These are phyloP conservation scores for Aspidiotus destructor DNA, from an alignment of 2,888 invertebrate species.

Conservation along the genomic window DNA sequence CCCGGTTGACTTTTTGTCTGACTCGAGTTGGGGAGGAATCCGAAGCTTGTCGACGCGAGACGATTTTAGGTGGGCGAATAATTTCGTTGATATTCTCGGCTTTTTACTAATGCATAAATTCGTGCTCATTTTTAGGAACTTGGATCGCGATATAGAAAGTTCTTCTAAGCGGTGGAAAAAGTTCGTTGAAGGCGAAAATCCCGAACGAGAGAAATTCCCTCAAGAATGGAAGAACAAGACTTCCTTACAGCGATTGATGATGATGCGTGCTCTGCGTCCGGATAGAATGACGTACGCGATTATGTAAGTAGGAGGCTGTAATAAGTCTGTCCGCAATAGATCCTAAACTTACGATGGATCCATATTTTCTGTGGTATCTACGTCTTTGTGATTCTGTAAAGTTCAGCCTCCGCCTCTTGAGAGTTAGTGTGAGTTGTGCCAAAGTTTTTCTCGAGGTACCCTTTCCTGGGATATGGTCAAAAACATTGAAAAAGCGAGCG, in stretches of 20 bases:
- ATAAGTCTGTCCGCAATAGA: no score
- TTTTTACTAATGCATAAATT: neutral
- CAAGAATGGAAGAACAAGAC: constrained; percentile 98
- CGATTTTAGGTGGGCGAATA: constrained; percentile 56
- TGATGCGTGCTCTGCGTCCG: constrained; percentile 85
- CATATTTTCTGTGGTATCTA: no score
- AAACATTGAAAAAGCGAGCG: no score
- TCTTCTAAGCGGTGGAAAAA: constrained; percentile 97
- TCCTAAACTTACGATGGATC: no score
- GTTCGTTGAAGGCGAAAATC: constrained; percentile 86
- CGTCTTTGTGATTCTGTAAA: no score
- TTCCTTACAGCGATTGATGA: constrained; percentile 84
- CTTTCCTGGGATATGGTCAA: no score
- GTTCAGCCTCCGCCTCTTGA: no score
- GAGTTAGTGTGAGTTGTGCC: no score
- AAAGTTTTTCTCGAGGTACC: no score
- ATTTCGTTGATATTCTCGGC: no score
- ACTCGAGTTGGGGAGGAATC: constrained; percentile 89
- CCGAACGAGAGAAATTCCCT: constrained; percentile 92
- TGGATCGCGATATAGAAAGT: constrained; percentile 91
- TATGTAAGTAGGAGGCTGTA: constrained; percentile 48
- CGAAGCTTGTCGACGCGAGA: constrained; percentile 81
- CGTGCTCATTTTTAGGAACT: constrained; percentile 50
- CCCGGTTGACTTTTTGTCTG: constrained; percentile 88
- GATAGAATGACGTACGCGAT: constrained; percentile 96